Evolutionary conservation across 1,140 invertebrate genomes (phyloP).

Genomic region (Atta colombica): DNA sequence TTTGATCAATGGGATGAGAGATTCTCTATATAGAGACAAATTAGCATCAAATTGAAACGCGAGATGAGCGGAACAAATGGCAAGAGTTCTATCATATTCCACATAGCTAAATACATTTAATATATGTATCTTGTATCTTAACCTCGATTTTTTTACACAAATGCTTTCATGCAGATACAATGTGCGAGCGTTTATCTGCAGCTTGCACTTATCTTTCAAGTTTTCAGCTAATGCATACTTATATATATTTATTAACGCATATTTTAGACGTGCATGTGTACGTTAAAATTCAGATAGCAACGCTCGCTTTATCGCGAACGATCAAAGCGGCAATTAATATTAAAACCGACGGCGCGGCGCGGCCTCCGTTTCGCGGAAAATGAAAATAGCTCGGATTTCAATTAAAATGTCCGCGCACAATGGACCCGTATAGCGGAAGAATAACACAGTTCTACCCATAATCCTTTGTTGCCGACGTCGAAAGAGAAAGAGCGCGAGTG

Average conservation of each 20-base stretch:
- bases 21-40: background rate
- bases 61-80: background rate
- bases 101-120: background rate
- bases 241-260: conserved; percentile 2
- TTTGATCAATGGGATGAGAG: background rate
- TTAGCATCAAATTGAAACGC: background rate
- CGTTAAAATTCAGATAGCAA: conserved; percentile 26
- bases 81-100: background rate
- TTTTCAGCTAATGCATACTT: background rate
- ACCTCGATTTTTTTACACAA: background rate
- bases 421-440: conserved; percentile 34
- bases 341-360: conserved; percentile 29
- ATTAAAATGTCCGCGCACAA: conserved; percentile 53
- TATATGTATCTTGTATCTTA: background rate
- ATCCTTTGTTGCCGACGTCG: conserved; percentile 58
- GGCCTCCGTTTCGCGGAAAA: conserved; percentile 40
- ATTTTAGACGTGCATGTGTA: background rate
- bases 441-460: conserved; percentile 42
- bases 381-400: conserved; percentile 58
- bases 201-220: background rate
- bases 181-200: background rate
- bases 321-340: conserved; percentile 56
- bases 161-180: background rate
- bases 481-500: conserved; percentile 31
- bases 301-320: conserved; percentile 43